Base-by-base conservation (phyloP, 2,888 invertebrate genomes). In the Dasysyrphus albostriatus region DNA sequence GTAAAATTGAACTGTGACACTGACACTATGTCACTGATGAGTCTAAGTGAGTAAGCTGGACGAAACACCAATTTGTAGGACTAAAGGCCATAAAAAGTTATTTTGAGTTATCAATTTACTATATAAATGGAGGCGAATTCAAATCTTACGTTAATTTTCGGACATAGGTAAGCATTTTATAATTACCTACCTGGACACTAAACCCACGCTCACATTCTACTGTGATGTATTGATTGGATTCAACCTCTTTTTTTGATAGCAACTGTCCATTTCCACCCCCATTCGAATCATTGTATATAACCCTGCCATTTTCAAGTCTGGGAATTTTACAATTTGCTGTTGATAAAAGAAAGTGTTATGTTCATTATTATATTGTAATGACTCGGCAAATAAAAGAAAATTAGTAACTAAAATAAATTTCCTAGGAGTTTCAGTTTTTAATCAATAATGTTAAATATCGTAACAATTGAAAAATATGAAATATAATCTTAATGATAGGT, bases 151-250 rank as follows among this genome's bases (percentile, higher is more conserved):
- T n/a, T n/a, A n/a, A n/a, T n/a, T n/a, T n/a, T n/a, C n/a, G n/a
- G n/a, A n/a, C n/a, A n/a, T n/a, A n/a, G n/a, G n/a, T n/a, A n/a
- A n/a, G n/a, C n/a, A n/a, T n/a, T n/a, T n/a, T n/a, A n/a, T n/a
- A 32, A 7, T 32, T n/a, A 34, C 58, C 24, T 80, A 89, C 88
- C 59, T 89, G 88, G 9, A 88, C 39, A 61, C 88, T 89, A 37
- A 88, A 96, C 89, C 96, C 96, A 88, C 94, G 94, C 90, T 94
- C 94, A 91, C 97, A 97, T 32, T 95, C 94, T 90, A 96, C 95
- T 78, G 95, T 95, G 0, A 96, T 94, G 9, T 95, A 94, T 90
- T 95, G 94, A 8, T 95, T 95, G 89, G 96, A 96, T 1, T 94
- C 94, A 9, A 94, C 93, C 54, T 92, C 91, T 54, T 88, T 91